Evolutionary conservation across 2,797 vertebrate genomes (phyloP).

Genomic region (Centroberyx gerrardi): DNA sequence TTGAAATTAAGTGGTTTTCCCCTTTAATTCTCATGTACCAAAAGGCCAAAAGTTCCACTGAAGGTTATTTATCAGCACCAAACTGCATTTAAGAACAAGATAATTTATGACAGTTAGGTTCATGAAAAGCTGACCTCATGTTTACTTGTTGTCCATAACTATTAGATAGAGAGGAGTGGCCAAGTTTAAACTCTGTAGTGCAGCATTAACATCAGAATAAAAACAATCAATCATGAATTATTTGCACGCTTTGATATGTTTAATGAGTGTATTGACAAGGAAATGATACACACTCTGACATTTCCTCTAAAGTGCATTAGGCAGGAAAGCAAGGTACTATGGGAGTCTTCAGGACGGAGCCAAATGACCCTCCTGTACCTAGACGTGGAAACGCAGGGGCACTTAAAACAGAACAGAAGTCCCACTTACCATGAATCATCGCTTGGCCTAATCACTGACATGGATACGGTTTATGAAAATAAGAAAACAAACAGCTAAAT

Average conservation of each 20-base stretch:
- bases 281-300: slow-evolving; percentile 51
- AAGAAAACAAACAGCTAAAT: slow-evolving; percentile 61
- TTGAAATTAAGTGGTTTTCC: background rate
- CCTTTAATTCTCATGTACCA: background rate
- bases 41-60: slow-evolving; percentile 9
- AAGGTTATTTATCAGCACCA: slow-evolving; percentile 28
- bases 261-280: slow-evolving; percentile 66
- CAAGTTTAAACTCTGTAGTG: slow-evolving; percentile 35
- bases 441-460: slow-evolving; percentile 41
- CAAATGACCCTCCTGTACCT: slow-evolving; percentile 37
- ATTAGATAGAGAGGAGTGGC: slow-evolving; percentile 6
- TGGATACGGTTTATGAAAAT: slow-evolving; percentile 55
- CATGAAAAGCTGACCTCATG: slow-evolving; percentile 44
- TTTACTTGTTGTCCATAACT: slow-evolving; percentile 34
- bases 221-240: slow-evolving; percentile 55
- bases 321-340: slow-evolving; percentile 29
- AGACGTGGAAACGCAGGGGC: slow-evolving; percentile 26
- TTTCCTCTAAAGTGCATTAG: slow-evolving; percentile 64
- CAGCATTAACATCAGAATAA: slow-evolving; percentile 49
- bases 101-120: background rate
- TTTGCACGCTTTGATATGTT: slow-evolving; percentile 46
- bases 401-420: slow-evolving; percentile 53
- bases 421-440: slow-evolving; percentile 63
- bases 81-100: slow-evolving; percentile 26
- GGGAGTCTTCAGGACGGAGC: slow-evolving; percentile 39